A percentile compares a stretch with the other conserved stretches of the same genome.
Evolutionary conservation across 53 echinoderm and acorn worm genomes (phyloP).

Genomic region (Echinometra lucunter): DNA sequence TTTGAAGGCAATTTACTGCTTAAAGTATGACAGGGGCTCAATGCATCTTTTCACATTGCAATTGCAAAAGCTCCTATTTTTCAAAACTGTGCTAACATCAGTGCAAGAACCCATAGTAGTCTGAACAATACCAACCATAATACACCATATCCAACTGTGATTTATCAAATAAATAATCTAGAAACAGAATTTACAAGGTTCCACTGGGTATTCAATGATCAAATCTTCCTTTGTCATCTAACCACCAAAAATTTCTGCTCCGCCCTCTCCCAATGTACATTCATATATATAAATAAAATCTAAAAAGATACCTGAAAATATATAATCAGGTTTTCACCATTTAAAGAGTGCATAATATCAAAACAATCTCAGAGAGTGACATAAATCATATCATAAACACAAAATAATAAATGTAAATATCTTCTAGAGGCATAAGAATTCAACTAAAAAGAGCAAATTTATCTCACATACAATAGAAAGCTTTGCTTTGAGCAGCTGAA

Average conservation of each 20-base stretch:
- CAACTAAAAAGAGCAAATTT: conserved; percentile 26
- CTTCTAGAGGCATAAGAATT: conserved; percentile 7
- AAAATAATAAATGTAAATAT: conserved; percentile 11
- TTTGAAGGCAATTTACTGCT: too few species aligned
- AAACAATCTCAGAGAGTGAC: conserved; percentile 19
- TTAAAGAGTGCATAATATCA: conserved; percentile 24
- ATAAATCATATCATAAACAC: neutral
- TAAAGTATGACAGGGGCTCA: too few species aligned
- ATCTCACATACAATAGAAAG: neutral
- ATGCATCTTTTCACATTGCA: too few species aligned
- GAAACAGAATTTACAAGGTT: neutral
- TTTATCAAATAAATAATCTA: neutral
- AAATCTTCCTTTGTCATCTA: neutral
- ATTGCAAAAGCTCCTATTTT: too few species aligned
- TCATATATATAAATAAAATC: conserved; percentile 47
- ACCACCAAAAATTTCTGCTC: neutral
- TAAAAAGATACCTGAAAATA: conserved; percentile 39
- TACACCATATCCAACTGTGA: neutral
- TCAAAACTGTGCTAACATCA: neutral
- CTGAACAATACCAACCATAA: neutral
- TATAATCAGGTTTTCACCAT: neutral
- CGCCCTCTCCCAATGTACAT: conserved; percentile 13
- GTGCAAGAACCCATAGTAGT: neutral
- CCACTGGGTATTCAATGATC: neutral
- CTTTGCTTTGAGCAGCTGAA: conserved; percentile 47